These are phyloP conservation scores for Tuta absoluta DNA, from an alignment of 2,888 invertebrate genomes.

Conservation along the genomic window DNA sequence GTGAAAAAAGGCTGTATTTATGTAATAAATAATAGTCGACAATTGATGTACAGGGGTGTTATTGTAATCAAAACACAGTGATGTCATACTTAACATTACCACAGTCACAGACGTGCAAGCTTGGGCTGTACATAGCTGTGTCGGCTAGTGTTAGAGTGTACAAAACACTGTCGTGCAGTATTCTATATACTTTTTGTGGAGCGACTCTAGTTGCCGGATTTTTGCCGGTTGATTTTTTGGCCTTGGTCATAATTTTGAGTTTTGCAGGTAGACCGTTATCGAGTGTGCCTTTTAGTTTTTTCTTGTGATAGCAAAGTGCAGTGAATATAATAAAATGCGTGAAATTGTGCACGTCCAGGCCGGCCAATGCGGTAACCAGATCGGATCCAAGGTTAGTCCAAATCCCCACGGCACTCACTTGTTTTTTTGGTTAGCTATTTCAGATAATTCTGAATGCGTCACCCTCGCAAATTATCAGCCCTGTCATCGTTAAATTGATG, in stretches of 20 bases:
- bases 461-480: not conserved
- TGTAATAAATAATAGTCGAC: too few species aligned
- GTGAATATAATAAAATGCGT: constrained; percentile 83
- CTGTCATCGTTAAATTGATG: constrained; percentile 4
- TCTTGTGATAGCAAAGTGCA: not conserved
- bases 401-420: not conserved
- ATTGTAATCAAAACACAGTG: too few species aligned
- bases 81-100: too few species aligned
- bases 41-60: too few species aligned
- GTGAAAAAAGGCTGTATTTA: too few species aligned
- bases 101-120: too few species aligned
- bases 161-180: too few species aligned
- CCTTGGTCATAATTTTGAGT: not conserved
- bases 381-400: constrained; percentile 91
- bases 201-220: not conserved
- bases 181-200: too few species aligned
- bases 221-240: not conserved
- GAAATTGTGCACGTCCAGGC: constrained; percentile 97
- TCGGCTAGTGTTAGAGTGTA: too few species aligned
- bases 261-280: constrained; percentile 37
- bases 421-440: constrained; percentile 1
- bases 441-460: not conserved
- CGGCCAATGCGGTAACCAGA: constrained; percentile 97
- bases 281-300: constrained; percentile 24
- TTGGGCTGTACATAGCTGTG: too few species aligned